phyloP scores from a whole-genome alignment of 2,888 invertebrate genomes.

The Acanthosepion lycidas region DNA sequence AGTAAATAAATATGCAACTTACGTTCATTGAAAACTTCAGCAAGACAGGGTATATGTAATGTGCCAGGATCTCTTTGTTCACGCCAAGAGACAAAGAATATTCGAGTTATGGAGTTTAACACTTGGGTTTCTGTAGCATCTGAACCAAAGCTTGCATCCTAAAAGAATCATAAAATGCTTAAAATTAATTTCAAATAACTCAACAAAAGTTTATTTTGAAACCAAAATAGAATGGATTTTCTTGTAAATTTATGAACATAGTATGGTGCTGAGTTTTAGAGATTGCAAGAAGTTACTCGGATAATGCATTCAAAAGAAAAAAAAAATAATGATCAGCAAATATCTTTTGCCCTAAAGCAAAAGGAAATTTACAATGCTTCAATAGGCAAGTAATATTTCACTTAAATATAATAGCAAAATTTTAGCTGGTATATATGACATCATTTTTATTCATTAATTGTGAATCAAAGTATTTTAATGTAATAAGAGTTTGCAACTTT shows the following conservation, averaged over 20 bases:
- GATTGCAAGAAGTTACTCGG: neutral
- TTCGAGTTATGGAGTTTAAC: conserved; percentile 63
- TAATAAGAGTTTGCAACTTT: no score
- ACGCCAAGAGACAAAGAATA: conserved; percentile 70
- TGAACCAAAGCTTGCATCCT: conserved; percentile 70
- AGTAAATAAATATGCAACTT: neutral
- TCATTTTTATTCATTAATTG: no score
- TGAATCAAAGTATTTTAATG: no score
- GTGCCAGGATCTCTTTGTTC: conserved; percentile 60
- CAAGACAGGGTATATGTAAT: conserved; percentile 65
- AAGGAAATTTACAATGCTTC: neutral
- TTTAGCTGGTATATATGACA: no score
- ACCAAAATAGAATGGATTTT: no score
- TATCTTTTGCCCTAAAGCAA: neutral
- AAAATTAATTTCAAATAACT: neutral
- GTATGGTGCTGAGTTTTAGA: neutral
- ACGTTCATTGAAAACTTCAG: conserved; percentile 55
- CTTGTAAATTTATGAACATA: no score
- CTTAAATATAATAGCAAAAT: neutral
- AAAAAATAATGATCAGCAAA: neutral
- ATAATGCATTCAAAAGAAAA: neutral
- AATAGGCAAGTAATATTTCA: neutral
- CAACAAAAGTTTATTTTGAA: no score
- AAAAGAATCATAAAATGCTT: conserved; percentile 48
- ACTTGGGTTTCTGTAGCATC: conserved; percentile 72